Evolutionary conservation across 2,888 invertebrate species (phyloP), one percentile per base, ranked within the genome.

Genomic region (Meliscaeva auricollis): DNA sequence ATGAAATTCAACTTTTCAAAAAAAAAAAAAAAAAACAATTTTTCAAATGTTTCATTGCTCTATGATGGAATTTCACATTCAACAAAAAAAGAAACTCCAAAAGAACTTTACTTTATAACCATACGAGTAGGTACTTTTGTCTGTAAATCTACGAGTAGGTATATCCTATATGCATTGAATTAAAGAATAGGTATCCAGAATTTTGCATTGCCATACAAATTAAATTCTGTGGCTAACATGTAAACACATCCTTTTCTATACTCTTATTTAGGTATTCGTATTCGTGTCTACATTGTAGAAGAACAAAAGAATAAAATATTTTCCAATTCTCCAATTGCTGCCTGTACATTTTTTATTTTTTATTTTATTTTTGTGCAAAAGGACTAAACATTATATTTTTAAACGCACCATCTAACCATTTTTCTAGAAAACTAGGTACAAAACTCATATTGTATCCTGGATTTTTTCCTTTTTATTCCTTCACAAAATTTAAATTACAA

Each of bases 311-410:
- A 46, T 46, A 41, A 44, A 81, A 64, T 22, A 69, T 50, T 75
- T 81, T 74, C 41, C 60, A 68, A 69, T 74, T 80, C 50, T 72
- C 20, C 72, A 60, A 77, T 72, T 82, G 81, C 76, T 76, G 44
- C 17, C 54, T 46, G 26, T 2, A 26, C 26, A 3, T 4, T 4
- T 26, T 26, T 13, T 30, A 32, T 38, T 54, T 41, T 41, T 7
- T 6, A n/a, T 44, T 46, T 46, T 17, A 9, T 46, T 17, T 46
- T 17, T 38, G 17, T 60, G 66, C 66, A 76, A 72, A 77, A 82
- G 81, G 70, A 76, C 70, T 48, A 64, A 58, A 56, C 35, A 66
- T 66, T 48, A 70, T 62, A 66, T 70, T 76, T 76, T 81, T 70
- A 46, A 66, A 81, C 70, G 70, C 70, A 81, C 41, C 64, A 64